A percentile compares a stretch with the other conserved stretches of the same genome.
Evolutionary conservation across 1,140 invertebrate genomes (phyloP).

Genomic region (Linepithema humile): DNA sequence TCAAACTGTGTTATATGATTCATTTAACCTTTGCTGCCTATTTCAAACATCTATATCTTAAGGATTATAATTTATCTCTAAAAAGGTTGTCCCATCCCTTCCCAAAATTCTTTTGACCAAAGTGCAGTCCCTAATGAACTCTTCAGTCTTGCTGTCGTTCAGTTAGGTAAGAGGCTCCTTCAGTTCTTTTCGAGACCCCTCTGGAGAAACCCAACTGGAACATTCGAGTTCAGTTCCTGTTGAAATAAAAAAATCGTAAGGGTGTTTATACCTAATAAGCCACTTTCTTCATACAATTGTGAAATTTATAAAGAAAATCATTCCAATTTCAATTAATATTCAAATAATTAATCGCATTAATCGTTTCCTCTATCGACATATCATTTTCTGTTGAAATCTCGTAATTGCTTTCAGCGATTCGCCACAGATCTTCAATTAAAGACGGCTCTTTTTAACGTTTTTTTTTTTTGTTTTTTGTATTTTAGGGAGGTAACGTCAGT

Average conservation of each 20-base stretch:
- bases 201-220: neutral
- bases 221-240: neutral
- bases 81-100: conserved; percentile 25
- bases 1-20: conserved; percentile 2
- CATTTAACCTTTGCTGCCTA: neutral
- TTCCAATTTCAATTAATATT: neutral
- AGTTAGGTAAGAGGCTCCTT: conserved; percentile 28
- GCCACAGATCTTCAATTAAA: neutral
- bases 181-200: neutral
- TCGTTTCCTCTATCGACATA: too few species aligned
- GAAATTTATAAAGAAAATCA: neutral
- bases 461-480: conserved; percentile 71
- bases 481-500: conserved; percentile 82
- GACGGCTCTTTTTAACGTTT: conserved; percentile 45
- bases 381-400: too few species aligned
- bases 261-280: neutral
- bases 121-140: conserved; percentile 36
- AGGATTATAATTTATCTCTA: conserved; percentile 32
- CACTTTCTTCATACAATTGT: neutral
- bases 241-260: neutral
- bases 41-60: neutral
- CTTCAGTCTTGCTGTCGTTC: conserved; percentile 15
- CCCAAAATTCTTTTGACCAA: conserved; percentile 28
- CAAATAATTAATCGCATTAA: neutral
- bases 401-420: neutral